Evolutionary conservation across 2,888 invertebrate genomes (phyloP).

Genomic region (Dioctria linearis): DNA sequence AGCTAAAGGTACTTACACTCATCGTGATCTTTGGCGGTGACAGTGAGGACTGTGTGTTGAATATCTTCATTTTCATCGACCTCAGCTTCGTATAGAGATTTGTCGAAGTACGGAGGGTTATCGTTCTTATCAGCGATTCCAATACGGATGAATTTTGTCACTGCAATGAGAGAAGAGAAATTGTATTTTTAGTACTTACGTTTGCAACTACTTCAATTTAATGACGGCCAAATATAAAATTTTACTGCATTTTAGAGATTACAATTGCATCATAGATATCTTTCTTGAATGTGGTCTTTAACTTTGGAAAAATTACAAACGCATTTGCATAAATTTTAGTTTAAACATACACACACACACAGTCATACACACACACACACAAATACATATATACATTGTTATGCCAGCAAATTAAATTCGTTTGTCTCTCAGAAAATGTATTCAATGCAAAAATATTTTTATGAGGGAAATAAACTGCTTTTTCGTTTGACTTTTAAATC

Average conservation of each 20-base stretch:
- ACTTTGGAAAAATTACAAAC: too few species aligned
- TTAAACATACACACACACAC: too few species aligned
- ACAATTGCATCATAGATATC: background rate
- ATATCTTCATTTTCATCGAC: slow-evolving; percentile 98
- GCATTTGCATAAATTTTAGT: too few species aligned
- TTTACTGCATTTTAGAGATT: slow-evolving; percentile 14
- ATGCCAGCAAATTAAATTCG: too few species aligned
- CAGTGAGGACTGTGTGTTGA: slow-evolving; percentile 96
- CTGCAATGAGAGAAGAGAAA: slow-evolving; percentile 75
- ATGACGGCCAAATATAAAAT: slow-evolving; percentile 32
- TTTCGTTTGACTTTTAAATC: too few species aligned
- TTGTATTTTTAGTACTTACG: background rate
- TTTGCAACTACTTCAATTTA: slow-evolving; percentile 32
- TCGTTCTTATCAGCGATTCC: slow-evolving; percentile 99
- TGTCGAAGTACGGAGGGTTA: slow-evolving; percentile 98
- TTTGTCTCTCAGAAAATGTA: too few species aligned
- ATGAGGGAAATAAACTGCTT: too few species aligned
- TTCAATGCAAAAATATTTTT: too few species aligned
- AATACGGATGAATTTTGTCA: slow-evolving; percentile 98
- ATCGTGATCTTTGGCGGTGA: slow-evolving; percentile 99
- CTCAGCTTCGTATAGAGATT: slow-evolving; percentile 95
- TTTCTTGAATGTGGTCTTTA: background rate
- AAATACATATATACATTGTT: too few species aligned
- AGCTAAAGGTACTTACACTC: slow-evolving; percentile 85
- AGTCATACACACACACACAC: too few species aligned